Evolutionary conservation across 2,888 invertebrate genomes (phyloP), one percentile per base, ranked within the genome.

Genomic region (Melanargia galathea): DNA sequence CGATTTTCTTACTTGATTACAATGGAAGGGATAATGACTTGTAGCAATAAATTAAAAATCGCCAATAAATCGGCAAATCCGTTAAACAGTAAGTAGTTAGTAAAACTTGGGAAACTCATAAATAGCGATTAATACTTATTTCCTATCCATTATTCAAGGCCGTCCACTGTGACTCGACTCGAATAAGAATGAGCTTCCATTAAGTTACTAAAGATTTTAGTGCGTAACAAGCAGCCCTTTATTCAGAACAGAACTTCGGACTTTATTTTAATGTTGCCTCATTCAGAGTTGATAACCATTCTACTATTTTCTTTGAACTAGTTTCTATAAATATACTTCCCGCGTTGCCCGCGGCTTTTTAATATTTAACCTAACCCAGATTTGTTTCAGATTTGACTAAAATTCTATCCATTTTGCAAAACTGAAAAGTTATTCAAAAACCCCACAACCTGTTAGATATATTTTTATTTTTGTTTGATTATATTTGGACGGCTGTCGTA

Each of bases 171-270:
- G 79, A 83, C 80, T 77, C 75, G 75, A 78, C 76, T 78, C 77
- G 87, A 88, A 88, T 87, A 86, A 83, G 75, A 88, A 88, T 85
- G 84, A 86, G 82, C 81, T 75, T 75, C 83, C 86, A 86, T 88
- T 87, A 85, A 82, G 79, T 79, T 78, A 79, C 77, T 75, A 75
- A 78, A 81, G 81, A 84, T 81, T n/a, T 81, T 81, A 79, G 81
- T 80, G 83, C 81, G 86, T 83, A 84, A 82, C 78, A 81, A 86
- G 82, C 75, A 80, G 81, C 73, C 70, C 68, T 71, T 73, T 71
- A 70, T 75, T 76, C 71, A 72, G 66, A 65, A 70, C 61, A 60
- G 62, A 67, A 67, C 64, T 65, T 64, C 45, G 51, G 64, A 58
- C 61, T 64, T n/a, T n/a, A 74, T 70, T 75, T 74, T 75, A 58